phyloP scores from a whole-genome alignment of 2,113 vertebrate species.

The Xiphias gladius region DNA sequence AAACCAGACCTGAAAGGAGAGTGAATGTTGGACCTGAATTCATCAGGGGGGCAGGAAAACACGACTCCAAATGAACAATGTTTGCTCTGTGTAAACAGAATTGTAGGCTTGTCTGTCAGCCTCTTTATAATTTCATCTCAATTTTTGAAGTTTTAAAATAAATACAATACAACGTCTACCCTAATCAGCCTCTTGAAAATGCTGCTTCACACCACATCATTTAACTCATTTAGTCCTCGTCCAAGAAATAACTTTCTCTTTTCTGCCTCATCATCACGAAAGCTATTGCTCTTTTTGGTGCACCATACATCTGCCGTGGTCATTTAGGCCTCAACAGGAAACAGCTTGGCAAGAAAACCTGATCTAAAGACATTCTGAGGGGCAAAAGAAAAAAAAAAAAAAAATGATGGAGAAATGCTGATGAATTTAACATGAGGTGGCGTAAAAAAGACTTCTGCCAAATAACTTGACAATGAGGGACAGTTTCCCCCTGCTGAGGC shows the following conservation, averaged over 20 bases:
- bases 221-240: slow-evolving; percentile 45
- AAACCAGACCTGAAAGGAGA: no score
- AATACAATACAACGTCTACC: background rate
- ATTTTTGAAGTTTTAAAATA: no score
- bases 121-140: no score
- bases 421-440: slow-evolving; percentile 83
- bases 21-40: no score
- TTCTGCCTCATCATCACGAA: slow-evolving; percentile 19
- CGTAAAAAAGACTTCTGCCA: slow-evolving; percentile 76
- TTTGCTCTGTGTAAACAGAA: no score
- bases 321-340: slow-evolving; percentile 75
- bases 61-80: background rate
- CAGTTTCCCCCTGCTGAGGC: slow-evolving; percentile 70
- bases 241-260: slow-evolving; percentile 50
- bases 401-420: slow-evolving; percentile 73
- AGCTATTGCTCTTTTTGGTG: slow-evolving; percentile 49
- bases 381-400: slow-evolving; percentile 27
- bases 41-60: no score
- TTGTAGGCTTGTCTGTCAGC: no score
- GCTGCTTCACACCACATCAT: slow-evolving; percentile 47
- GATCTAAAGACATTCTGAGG: slow-evolving; percentile 71
- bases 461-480: slow-evolving; percentile 79
- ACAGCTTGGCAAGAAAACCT: slow-evolving; percentile 69
- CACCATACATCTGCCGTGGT: slow-evolving; percentile 72
- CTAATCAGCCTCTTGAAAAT: slow-evolving; percentile 19